Base-by-base conservation (phyloP, 2,888 invertebrate species). In the Marronus borbonicus region DNA sequence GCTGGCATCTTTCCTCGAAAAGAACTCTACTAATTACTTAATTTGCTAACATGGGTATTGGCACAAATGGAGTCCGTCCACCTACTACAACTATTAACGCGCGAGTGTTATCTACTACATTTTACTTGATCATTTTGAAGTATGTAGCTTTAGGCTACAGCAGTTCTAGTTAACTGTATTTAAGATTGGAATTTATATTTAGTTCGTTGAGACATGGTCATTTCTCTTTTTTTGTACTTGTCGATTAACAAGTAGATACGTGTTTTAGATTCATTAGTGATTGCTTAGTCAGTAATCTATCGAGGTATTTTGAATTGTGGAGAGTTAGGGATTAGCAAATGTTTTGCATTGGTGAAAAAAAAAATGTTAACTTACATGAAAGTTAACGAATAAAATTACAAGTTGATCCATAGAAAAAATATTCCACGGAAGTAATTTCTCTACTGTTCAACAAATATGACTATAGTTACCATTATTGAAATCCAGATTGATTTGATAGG, bases 71-170 rank as follows among this genome's bases (percentile, higher is more conserved):
- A 55, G 20, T 44, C 65, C 39, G 20, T 44, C 65, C 39, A 39
- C 65, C 65, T 65, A 65, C 65, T 65, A 65, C 12, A 12, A 44
- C 12, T 65, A n/a, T 39, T n/a, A 17, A 64, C 64, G 28, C 64
- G 14, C 17, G 36, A 17, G 4, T n/a, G n/a, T 5, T 55, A 5
- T 55, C n/a, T n/a, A 14, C 17, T 39, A 39, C 36, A 65, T 65
- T 65, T 36, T 65, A n/a, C 7, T n/a, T 5, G 7, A 17, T 4
- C 17, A 10, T 20, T 17, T 65, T 65, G 12, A 5, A 36, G 5
- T 36, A 31, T 31, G 31, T 17, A 7, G 36, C 64, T 36, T 36
- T 12, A 20, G 39, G 65, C n/a, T n/a, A 65, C 3, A 65, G 17
- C 39, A 65, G 65, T 17, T 39, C 44, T 39, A 39, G 36, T 36